phyloP scores from a whole-genome alignment of 30 jellyfish, hydroid and myxozoan genomes.

The Hydra vulgaris region DNA sequence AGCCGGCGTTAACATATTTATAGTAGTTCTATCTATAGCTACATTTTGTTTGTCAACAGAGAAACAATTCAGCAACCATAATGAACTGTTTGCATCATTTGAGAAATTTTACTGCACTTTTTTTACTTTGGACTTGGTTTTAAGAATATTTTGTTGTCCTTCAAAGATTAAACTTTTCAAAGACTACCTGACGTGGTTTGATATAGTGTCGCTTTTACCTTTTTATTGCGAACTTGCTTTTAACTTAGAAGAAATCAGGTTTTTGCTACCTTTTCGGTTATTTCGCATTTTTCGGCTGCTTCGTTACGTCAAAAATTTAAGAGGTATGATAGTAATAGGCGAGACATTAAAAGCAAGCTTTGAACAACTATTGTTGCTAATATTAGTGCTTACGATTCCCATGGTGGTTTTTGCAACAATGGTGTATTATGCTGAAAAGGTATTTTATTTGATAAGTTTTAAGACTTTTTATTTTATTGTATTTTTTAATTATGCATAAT shows the following conservation, averaged over 20 bases:
- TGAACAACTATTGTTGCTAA: slow-evolving; percentile 62
- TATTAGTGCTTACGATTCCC: slow-evolving; percentile 63
- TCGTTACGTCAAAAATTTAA: slow-evolving; percentile 76
- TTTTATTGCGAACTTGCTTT: slow-evolving; percentile 63
- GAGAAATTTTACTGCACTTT: slow-evolving; percentile 82
- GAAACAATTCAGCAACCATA: slow-evolving; percentile 23
- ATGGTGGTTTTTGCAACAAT: slow-evolving; percentile 79
- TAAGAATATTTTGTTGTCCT: slow-evolving; percentile 70
- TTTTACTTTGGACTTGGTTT: slow-evolving; percentile 67
- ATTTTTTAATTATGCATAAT: no score
- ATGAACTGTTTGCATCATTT: slow-evolving; percentile 25
- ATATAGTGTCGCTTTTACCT: slow-evolving; percentile 57
- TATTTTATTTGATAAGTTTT: no score
- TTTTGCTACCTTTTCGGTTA: slow-evolving; percentile 61
- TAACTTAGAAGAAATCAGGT: slow-evolving; percentile 45
- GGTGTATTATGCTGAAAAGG: slow-evolving; percentile 90
- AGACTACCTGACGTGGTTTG: slow-evolving; percentile 76
- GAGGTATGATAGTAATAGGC: slow-evolving; percentile 95
- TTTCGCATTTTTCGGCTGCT: slow-evolving; percentile 77
- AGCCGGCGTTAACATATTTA: slow-evolving; percentile 52
- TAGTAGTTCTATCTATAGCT: slow-evolving; percentile 66
- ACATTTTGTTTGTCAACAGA: slow-evolving; percentile 86
- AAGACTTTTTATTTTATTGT: no score
- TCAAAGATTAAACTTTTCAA: slow-evolving; percentile 34
- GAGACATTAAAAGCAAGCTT: slow-evolving; percentile 91